A percentile compares a stretch with the other conserved stretches of the same genome.
These are phyloP conservation scores for Tenebrio molitor DNA, from an alignment of 1,140 invertebrate species.

Conservation along the genomic window DNA sequence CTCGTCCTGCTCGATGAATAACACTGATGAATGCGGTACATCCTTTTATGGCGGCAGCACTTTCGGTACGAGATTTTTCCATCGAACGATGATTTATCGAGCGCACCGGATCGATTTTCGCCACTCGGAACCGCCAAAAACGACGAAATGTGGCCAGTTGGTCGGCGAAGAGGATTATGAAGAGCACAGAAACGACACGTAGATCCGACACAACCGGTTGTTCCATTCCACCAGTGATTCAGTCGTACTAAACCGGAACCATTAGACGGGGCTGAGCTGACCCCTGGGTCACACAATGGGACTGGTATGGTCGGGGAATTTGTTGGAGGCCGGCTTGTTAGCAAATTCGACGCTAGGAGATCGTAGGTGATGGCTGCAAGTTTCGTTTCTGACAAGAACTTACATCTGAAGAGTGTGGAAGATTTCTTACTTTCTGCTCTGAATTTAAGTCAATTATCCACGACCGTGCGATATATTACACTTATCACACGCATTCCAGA, in stretches of 20 bases:
- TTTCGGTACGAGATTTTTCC: background rate
- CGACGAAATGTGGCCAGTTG: too few species aligned
- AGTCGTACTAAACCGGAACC: conserved; percentile 54
- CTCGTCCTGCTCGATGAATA: conserved; percentile 14
- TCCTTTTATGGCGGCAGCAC: conserved; percentile 4
- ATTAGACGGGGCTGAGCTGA: conserved; percentile 54
- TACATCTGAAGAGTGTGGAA: too few species aligned
- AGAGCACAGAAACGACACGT: background rate
- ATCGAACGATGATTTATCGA: background rate
- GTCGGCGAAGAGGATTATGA: background rate
- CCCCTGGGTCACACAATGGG: conserved; percentile 44
- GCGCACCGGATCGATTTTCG: background rate
- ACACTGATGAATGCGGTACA: conserved; percentile 27
- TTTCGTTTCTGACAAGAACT: too few species aligned
- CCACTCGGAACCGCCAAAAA: too few species aligned
- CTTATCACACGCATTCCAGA: too few species aligned
- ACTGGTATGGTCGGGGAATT: conserved; percentile 22
- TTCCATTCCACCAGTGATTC: conserved; percentile 27
- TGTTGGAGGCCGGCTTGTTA: background rate
- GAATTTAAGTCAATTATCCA: too few species aligned
- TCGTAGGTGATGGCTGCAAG: background rate
- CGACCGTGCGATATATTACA: too few species aligned
- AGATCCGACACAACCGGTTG: background rate
- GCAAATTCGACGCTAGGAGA: background rate
- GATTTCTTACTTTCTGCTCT: too few species aligned